Base-by-base conservation (phyloP, 1,140 invertebrate species). In the Ceratina australensis region DNA sequence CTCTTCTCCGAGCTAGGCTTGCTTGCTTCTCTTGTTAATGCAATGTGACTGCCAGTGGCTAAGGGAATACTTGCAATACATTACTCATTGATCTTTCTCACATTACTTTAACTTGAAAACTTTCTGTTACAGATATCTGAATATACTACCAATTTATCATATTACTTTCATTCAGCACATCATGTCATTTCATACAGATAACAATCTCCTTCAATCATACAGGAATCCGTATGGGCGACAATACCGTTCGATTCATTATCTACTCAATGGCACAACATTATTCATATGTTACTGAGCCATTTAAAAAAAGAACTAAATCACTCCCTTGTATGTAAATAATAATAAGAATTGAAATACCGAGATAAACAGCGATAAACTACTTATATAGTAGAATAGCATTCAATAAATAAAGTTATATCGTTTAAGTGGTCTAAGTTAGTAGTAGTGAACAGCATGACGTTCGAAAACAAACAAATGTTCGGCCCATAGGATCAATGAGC, bases 1-100 rank as follows among this genome's bases (percentile, higher is more conserved):
- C 82, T 91, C 88, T 86, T 88, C 87, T 85, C 86, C 80, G 88
- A 89, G 88, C 86, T 89, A 88, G 79, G 80, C 81, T 90, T 86
- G 81, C 84, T 88, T 87, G 83, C 84, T 86, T 88, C 77, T 80
- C 83, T 86, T 86, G 85, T 89, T 90, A 87, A 87, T 87, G 77
- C 77, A 90, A 88, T 85, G 85, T 89, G 81, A 87, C 81, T 86
- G 87, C 84, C 86, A 85, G 59, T 86, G 83, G 88, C 81, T 86
- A 88, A 84, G 80, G 74, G 78, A 81, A 72, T 72, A 83, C 61
- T 63, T 78, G 79, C 84, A 69, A 82, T 87, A 87, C 79, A 79
- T 88, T 88, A 83, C 81, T 87, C 82, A 86, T 88, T 82, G 86
- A 89, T 89, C 85, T 64, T 81, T 64, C 22, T 77, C 60, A 73